These are phyloP conservation scores for Eublepharis macularius DNA, from an alignment of 2,113 vertebrate species.

Conservation along the genomic window DNA sequence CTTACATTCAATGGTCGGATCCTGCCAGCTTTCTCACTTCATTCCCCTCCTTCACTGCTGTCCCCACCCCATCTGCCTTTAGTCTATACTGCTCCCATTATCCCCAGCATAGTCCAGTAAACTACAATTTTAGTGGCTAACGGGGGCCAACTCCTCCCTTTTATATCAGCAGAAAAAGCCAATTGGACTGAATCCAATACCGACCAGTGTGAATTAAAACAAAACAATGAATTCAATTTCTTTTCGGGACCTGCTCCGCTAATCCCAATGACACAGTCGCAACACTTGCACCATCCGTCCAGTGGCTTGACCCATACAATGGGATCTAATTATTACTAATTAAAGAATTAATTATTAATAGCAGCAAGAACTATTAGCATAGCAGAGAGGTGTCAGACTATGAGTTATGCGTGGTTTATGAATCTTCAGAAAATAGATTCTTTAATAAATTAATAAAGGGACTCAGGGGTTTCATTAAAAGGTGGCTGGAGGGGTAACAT, in stretches of 20 bases:
- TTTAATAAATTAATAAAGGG: constrained; percentile 93
- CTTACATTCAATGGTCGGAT: too few relatives aligned
- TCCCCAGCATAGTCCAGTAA: too few relatives aligned
- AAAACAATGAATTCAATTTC: constrained; percentile 35
- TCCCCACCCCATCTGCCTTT: too few relatives aligned
- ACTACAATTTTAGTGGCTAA: too few relatives aligned
- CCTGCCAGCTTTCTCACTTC: too few relatives aligned
- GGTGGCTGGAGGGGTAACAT: constrained; percentile 91
- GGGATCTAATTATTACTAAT: constrained; percentile 88
- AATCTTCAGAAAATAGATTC: constrained; percentile 90
- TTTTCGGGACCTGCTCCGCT: constrained; percentile 58
- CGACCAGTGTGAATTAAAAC: constrained; percentile 1
- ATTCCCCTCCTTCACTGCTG: too few relatives aligned
- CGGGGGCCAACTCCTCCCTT: too few relatives aligned
- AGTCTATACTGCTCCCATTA: too few relatives aligned
- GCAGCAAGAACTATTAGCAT: constrained; percentile 79
- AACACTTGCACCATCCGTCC: constrained; percentile 76
- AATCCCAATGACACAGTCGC: constrained; percentile 78
- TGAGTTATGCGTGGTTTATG: constrained; percentile 85
- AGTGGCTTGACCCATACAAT: constrained; percentile 83
- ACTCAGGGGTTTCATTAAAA: constrained; percentile 96
- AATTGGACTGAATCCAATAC: too few relatives aligned
- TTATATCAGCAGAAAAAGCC: too few relatives aligned
- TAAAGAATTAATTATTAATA: constrained; percentile 91
- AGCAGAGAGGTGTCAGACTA: constrained; percentile 82